Evolutionary conservation across 2,113 vertebrate genomes (phyloP).

Genomic region (Dolichotis patagonum): DNA sequence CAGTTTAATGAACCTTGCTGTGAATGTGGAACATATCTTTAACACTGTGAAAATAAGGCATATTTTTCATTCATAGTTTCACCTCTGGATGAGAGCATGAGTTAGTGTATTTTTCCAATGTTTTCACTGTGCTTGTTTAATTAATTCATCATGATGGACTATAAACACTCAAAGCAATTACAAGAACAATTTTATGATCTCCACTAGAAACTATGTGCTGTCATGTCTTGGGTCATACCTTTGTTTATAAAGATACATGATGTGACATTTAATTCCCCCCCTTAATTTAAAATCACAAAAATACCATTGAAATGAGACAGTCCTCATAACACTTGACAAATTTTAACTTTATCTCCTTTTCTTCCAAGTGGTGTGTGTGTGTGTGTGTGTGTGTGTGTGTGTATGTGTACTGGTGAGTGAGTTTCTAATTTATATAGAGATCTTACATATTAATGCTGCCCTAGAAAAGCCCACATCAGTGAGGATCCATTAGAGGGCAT

Average conservation of each 20-base stretch:
- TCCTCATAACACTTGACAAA: not conserved
- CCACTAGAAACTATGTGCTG: not conserved
- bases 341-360: not conserved
- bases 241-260: constrained; percentile 14
- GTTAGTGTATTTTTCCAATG: not conserved
- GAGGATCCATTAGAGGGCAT: not conserved
- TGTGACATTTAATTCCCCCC: not conserved
- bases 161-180: constrained; percentile 49
- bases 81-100: not conserved
- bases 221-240: not conserved
- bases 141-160: constrained; percentile 42
- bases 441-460: not conserved
- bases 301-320: not conserved
- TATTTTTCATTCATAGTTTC: not conserved
- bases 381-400: not conserved
- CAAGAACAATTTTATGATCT: constrained; percentile 38
- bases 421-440: not conserved
- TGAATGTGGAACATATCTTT: not conserved
- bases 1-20: not conserved
- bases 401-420: not conserved
- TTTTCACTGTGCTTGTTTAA: not conserved
- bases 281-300: constrained; percentile 29
- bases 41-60: not conserved
- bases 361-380: not conserved
- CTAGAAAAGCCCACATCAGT: not conserved